phyloP scores from a whole-genome alignment of 2,888 invertebrate species.

The Archips crataeganus region DNA sequence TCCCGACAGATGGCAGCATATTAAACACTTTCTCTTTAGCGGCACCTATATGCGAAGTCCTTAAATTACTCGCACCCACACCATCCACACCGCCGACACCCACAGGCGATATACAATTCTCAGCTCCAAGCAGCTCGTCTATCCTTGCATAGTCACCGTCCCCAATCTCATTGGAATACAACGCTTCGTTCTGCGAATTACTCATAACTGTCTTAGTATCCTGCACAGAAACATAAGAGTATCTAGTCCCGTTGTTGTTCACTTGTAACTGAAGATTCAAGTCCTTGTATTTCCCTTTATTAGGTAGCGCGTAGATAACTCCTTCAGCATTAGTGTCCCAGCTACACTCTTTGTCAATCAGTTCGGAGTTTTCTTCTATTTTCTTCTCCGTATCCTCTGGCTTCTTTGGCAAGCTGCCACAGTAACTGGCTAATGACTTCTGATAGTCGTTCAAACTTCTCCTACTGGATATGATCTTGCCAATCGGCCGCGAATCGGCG shows the following conservation, averaged over 20 bases:
- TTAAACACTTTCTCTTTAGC: conserved; percentile 65
- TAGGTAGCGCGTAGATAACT: conserved; percentile 81
- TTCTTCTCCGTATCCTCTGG: conserved; percentile 61
- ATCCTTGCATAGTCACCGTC: conserved; percentile 81
- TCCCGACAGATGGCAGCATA: conserved; percentile 77
- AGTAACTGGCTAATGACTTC: conserved; percentile 72
- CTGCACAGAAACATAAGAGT: conserved; percentile 80
- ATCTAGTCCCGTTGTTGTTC: conserved; percentile 79
- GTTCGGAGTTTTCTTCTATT: conserved; percentile 75
- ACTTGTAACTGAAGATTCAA: conserved; percentile 80
- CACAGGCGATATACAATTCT: conserved; percentile 79
- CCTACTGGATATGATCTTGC: conserved; percentile 80
- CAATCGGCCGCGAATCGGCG: conserved; percentile 67
- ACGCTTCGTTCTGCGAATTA: conserved; percentile 78
- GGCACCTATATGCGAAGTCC: conserved; percentile 77
- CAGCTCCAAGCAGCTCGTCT: conserved; percentile 75
- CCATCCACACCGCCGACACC: conserved; percentile 53
- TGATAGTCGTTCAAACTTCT: conserved; percentile 80
- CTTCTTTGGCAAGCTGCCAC: conserved; percentile 63
- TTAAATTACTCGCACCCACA: conserved; percentile 62
- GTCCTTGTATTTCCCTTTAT: conserved; percentile 83
- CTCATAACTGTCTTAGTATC: conserved; percentile 80
- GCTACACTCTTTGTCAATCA: conserved; percentile 86
- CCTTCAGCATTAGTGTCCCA: conserved; percentile 86
- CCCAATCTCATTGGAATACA: conserved; percentile 75